Conservation (phyloP, 2,888 invertebrate species). For the Agelastica alni region DNA sequence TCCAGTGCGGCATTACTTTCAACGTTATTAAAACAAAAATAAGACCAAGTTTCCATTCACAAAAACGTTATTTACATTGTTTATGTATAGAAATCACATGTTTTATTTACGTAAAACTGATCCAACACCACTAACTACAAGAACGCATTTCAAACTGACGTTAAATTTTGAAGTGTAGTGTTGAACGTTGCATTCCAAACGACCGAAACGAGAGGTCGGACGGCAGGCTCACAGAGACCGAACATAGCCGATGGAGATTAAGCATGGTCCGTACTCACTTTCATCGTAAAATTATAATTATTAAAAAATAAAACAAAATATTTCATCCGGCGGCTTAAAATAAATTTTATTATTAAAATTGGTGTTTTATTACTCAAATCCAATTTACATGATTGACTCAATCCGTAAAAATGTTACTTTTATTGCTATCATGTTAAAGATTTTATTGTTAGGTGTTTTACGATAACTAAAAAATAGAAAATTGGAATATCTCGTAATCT, state of each 20-base stretch:
- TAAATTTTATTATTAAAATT: background rate
- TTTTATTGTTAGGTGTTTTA: too few species aligned
- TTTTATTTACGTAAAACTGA: background rate
- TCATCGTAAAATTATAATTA: background rate
- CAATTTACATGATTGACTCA: too few species aligned
- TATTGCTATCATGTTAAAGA: too few species aligned
- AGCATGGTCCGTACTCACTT: slow-evolving; percentile 13
- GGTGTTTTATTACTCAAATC: too few species aligned
- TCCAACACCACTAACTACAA: background rate
- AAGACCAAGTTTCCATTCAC: slow-evolving; percentile 9
- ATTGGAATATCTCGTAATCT: too few species aligned
- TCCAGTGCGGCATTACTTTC: slow-evolving; percentile 4
- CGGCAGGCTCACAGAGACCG: slow-evolving; percentile 20
- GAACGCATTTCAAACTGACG: slow-evolving; percentile 16
- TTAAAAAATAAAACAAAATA: background rate
- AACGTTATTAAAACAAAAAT: slow-evolving; percentile 1
- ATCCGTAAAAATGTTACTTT: too few species aligned
- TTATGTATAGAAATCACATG: slow-evolving; percentile 16
- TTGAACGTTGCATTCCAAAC: slow-evolving; percentile 24
- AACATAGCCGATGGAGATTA: slow-evolving; percentile 29
- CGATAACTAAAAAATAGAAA: too few species aligned
- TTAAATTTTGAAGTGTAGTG: slow-evolving; percentile 10
- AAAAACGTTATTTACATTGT: background rate
- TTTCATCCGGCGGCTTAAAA: background rate
- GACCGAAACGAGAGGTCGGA: slow-evolving; percentile 22